Percentiles rank a stretch among this genome's conserved stretches.
Evolutionary conservation across 1,140 invertebrate species (phyloP).

Genomic region (Subanguina moxae): DNA sequence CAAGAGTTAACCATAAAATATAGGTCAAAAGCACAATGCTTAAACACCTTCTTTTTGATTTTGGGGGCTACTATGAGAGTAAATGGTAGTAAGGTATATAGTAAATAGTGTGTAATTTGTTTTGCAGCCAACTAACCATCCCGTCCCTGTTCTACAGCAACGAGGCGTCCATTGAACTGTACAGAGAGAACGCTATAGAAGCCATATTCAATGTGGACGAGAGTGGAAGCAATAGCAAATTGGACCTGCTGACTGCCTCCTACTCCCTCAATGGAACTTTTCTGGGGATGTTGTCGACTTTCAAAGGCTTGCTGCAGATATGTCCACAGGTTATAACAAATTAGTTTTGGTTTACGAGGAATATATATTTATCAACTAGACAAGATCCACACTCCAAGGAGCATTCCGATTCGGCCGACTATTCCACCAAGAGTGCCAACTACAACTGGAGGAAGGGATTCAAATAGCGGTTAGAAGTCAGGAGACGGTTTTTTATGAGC

Average conservation of each 20-base stretch:
- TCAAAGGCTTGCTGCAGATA: slow-evolving; percentile 28
- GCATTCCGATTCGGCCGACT: slow-evolving; percentile 43
- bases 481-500: slow-evolving; percentile 35
- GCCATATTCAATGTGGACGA: slow-evolving; percentile 35
- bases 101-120: neutral
- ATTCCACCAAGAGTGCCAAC: slow-evolving; percentile 36
- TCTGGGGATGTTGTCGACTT: slow-evolving; percentile 32
- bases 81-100: too few species aligned
- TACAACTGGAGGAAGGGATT: slow-evolving; percentile 21
- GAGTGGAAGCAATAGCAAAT: slow-evolving; percentile 18
- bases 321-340: slow-evolving; percentile 16
- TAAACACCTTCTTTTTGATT: too few species aligned
- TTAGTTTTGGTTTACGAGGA: neutral
- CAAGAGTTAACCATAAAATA: too few species aligned
- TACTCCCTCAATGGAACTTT: slow-evolving; percentile 44
- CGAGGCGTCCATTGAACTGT: slow-evolving; percentile 44
- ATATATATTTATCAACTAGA: neutral
- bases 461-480: slow-evolving; percentile 5
- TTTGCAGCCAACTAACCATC: slow-evolving; percentile 20
- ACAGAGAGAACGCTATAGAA: slow-evolving; percentile 42
- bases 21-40: too few species aligned
- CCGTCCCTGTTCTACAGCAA: slow-evolving; percentile 42
- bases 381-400: slow-evolving; percentile 9
- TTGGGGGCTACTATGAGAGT: too few species aligned
- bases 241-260: slow-evolving; percentile 34